Conservation (phyloP, 2,888 invertebrate genomes). For the Mamestra brassicae region DNA sequence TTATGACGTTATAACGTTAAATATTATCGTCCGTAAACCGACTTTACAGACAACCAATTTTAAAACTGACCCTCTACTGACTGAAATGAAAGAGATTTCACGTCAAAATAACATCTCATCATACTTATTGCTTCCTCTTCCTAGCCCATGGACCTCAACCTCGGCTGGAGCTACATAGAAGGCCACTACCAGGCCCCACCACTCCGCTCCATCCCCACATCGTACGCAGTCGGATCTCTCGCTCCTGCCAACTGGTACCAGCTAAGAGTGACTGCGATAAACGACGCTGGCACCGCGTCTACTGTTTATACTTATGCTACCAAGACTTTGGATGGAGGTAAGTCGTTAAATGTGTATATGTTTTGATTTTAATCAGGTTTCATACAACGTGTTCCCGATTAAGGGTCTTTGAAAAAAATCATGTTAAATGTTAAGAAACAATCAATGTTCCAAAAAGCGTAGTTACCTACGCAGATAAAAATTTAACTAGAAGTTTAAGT, state of each 20-base stretch:
- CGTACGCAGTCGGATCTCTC: conserved; percentile 90
- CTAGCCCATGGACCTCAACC: conserved; percentile 80
- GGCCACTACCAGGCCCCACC: conserved; percentile 83
- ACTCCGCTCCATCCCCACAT: conserved; percentile 81
- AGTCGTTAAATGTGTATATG: conserved; percentile 55
- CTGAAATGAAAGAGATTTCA: too few species aligned
- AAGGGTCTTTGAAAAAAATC: too few species aligned
- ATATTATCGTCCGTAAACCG: too few species aligned
- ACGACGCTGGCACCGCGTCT: conserved; percentile 92
- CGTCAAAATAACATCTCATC: not conserved
- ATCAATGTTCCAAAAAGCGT: too few species aligned
- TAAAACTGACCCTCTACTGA: too few species aligned
- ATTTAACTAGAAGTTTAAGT: too few species aligned
- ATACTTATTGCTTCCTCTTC: not conserved
- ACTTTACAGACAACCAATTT: too few species aligned
- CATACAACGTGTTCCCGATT: too few species aligned
- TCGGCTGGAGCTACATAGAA: conserved; percentile 86
- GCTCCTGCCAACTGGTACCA: conserved; percentile 92
- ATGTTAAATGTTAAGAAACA: too few species aligned
- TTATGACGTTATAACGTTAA: too few species aligned
- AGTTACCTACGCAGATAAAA: too few species aligned
- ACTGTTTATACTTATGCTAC: conserved; percentile 92
- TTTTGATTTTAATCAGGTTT: not conserved
- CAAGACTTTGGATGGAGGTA: conserved; percentile 91
- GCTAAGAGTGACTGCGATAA: conserved; percentile 91